Percentiles rank a stretch among this genome's conserved stretches.
phyloP scores from a whole-genome alignment of 2,797 vertebrate genomes.

The Sebastes iracundus region DNA sequence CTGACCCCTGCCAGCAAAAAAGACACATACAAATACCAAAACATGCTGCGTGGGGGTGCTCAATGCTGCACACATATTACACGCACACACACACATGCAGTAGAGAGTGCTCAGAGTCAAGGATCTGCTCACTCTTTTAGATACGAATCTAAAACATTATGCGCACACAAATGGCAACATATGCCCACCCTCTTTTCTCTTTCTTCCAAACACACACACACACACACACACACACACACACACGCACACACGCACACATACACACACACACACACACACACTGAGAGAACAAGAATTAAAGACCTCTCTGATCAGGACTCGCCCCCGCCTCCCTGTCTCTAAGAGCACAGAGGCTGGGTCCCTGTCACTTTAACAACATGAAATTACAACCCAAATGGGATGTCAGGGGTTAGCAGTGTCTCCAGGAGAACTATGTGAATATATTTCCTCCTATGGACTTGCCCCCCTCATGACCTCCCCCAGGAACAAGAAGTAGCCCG shows the following conservation, averaged over 20 bases:
- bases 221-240: background rate
- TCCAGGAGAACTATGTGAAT: constrained; percentile 87
- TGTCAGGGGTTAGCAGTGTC: constrained; percentile 87
- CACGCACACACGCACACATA: background rate
- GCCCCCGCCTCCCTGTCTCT: constrained; percentile 51
- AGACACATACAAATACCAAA: constrained; percentile 46
- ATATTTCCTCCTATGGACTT: constrained; percentile 92
- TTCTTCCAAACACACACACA: background rate
- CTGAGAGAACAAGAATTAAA: constrained; percentile 58
- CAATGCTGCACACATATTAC: background rate
- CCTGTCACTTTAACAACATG: constrained; percentile 91
- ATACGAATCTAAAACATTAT: constrained; percentile 21
- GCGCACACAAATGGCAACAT: background rate
- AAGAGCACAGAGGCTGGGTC: constrained; percentile 82
- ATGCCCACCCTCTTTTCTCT: background rate
- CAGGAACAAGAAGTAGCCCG: constrained; percentile 85
- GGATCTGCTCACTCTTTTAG: background rate
- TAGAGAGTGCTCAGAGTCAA: background rate
- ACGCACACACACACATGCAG: background rate
- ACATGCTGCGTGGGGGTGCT: constrained; percentile 33
- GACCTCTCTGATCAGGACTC: constrained; percentile 57
- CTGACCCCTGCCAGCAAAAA: constrained; percentile 51
- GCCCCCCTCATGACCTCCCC: constrained; percentile 86
- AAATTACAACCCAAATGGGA: constrained; percentile 92
- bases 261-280: background rate